Conservation (phyloP, 2,113 vertebrate species). For the Otocyon megalotis region DNA sequence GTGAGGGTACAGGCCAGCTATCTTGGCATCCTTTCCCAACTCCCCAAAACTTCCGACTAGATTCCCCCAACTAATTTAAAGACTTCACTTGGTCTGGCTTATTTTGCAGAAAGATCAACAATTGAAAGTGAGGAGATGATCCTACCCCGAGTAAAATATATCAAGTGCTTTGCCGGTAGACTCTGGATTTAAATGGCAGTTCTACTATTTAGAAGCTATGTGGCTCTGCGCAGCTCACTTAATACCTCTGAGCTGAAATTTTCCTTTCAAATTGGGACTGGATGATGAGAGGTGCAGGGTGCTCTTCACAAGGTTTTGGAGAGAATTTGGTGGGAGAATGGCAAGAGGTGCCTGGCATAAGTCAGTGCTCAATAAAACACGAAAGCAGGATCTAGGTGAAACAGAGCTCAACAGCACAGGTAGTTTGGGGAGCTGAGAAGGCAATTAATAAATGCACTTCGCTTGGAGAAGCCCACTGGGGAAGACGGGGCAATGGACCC, state of each 20-base stretch:
- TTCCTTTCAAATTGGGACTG: background rate
- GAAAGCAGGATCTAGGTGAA: background rate
- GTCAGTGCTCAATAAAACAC: background rate
- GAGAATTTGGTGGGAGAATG: background rate
- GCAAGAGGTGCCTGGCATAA: background rate
- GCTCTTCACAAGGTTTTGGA: background rate
- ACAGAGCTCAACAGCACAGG: background rate
- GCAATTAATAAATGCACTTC: background rate
- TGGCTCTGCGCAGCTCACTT: background rate
- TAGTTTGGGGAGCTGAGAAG: background rate
- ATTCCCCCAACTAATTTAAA: background rate
- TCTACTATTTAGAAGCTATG: background rate
- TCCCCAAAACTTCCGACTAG: background rate
- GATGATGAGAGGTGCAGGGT: background rate
- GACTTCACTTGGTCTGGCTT: background rate
- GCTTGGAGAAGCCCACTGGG: background rate
- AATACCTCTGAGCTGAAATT: background rate
- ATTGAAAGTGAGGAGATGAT: background rate
- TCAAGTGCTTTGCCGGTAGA: background rate
- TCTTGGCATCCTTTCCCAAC: fast-evolving
- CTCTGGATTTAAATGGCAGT: background rate
- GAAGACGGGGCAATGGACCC: background rate
- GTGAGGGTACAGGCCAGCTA: fast-evolving
- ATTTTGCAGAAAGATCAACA: background rate
- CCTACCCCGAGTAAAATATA: background rate